Conservation (phyloP, 2,888 invertebrate genomes). For the Apantesis nais region DNA sequence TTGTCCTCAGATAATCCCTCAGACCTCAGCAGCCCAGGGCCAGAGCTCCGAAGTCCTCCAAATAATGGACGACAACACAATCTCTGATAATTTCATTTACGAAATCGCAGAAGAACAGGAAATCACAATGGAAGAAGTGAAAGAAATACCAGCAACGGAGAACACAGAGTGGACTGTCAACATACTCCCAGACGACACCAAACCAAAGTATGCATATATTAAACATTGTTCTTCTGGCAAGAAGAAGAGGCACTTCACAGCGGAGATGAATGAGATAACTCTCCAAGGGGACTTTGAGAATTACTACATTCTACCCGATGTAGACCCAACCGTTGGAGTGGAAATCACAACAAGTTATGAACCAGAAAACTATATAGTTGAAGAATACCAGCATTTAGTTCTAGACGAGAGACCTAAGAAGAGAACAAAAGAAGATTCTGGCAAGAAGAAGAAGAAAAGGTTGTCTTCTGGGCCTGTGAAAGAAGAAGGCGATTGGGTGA, state of each 20-base stretch:
- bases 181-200: conserved; percentile 69
- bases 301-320: conserved; percentile 79
- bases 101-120: conserved; percentile 82
- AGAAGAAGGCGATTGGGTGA: conserved; percentile 72
- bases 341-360: conserved; percentile 79
- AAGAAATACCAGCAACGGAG: conserved; percentile 65
- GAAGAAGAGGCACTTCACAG: conserved; percentile 77
- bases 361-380: conserved; percentile 75
- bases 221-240: conserved; percentile 76
- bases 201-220: conserved; percentile 78
- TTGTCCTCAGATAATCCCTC: conserved; percentile 69
- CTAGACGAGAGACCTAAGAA: conserved; percentile 72
- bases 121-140: conserved; percentile 77
- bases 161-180: conserved; percentile 78
- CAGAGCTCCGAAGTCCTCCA: conserved; percentile 60
- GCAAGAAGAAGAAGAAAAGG: conserved; percentile 64
- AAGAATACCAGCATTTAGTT: conserved; percentile 74
- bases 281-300: conserved; percentile 78
- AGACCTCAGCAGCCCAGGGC: conserved; percentile 47
- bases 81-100: conserved; percentile 77
- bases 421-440: conserved; percentile 56
- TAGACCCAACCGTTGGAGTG: conserved; percentile 75
- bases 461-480: conserved; percentile 45
- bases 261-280: conserved; percentile 76
- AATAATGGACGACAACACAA: conserved; percentile 69